Base-by-base conservation (phyloP, 2,888 invertebrate species). In the Trissolcus japonicus region DNA sequence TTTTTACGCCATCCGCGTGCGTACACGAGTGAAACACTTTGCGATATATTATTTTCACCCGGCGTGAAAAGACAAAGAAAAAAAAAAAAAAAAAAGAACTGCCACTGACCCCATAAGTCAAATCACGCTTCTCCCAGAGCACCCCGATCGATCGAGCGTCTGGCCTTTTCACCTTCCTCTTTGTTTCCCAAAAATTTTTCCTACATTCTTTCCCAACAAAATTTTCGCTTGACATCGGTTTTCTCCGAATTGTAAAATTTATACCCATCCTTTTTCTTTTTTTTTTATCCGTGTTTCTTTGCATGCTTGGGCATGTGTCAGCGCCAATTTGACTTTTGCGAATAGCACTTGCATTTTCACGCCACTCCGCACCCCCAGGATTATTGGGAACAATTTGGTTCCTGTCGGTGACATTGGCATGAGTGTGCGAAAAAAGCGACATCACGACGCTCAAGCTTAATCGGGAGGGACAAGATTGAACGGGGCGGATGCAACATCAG, bases 81-180 rank as follows among this genome's bases (percentile, higher is more conserved):
- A 14, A 16, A 16, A 14, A 54, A 40, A 16, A 46, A 46, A 16
- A 14, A 16, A 16, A n/a, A 7, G 14, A 46, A n/a, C 46, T 7
- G 16, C n/a, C 46, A n/a, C 16, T 14, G 46, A 14, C 43, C 46
- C 46, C 54, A 68, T 56, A 56, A 74, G 66, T 67, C 68, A 68
- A 68, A 75, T 63, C 48, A 48, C 61, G 13, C 71, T 46, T 55
- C n/a, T 55, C 53, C 59, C 62, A 50, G 50, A 54, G 66, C 78
- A 66, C 57, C 77, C 83, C 84, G 83, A 83, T 83, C 80, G 82
- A 80, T 77, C 81, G 82, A 80, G 80, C 80, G 78, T 76, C 73
- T 77, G 71, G 78, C 55, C 69, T 77, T 67, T 46, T 29, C 62
- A 63, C 55, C 71, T 55, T 77, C 67, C 73, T 59, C 43, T 46